A percentile compares a stretch with the other conserved stretches of the same genome.
phyloP scores from a whole-genome alignment of 2,797 vertebrate species.

The Arnoldichthys spilopterus region DNA sequence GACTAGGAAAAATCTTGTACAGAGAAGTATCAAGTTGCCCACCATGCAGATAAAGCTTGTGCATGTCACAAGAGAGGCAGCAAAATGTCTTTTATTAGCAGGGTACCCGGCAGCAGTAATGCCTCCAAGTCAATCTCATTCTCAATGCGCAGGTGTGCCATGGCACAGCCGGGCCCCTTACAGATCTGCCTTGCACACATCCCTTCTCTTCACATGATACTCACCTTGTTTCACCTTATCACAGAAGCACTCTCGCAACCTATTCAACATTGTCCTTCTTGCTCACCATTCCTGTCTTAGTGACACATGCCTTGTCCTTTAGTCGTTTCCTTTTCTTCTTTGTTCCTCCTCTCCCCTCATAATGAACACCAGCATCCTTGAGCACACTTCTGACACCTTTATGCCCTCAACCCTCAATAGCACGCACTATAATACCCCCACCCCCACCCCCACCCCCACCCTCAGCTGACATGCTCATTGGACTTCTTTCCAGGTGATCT shows the following conservation, averaged over 20 bases:
- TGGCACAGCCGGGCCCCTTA: background rate
- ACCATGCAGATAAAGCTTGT: constrained; percentile 30
- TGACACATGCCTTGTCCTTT: background rate
- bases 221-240: background rate
- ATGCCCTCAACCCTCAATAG: background rate
- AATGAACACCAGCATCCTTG: background rate
- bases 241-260: background rate
- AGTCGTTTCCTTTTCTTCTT: background rate
- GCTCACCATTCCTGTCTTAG: background rate
- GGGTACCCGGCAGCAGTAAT: constrained; percentile 17
- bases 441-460: background rate
- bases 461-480: constrained; percentile 44
- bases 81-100: background rate
- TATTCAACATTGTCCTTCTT: background rate
- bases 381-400: background rate
- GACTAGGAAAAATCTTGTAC: background rate
- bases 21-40: constrained; percentile 35
- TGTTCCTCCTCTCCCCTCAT: background rate
- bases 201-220: background rate
- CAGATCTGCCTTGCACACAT: background rate
- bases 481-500: constrained; percentile 83
- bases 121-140: constrained; percentile 10
- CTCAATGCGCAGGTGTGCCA: background rate
- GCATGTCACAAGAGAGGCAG: constrained; percentile 19
- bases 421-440: background rate